Conservation (phyloP, 2,888 invertebrate genomes). For the Hymenopus coronatus region DNA sequence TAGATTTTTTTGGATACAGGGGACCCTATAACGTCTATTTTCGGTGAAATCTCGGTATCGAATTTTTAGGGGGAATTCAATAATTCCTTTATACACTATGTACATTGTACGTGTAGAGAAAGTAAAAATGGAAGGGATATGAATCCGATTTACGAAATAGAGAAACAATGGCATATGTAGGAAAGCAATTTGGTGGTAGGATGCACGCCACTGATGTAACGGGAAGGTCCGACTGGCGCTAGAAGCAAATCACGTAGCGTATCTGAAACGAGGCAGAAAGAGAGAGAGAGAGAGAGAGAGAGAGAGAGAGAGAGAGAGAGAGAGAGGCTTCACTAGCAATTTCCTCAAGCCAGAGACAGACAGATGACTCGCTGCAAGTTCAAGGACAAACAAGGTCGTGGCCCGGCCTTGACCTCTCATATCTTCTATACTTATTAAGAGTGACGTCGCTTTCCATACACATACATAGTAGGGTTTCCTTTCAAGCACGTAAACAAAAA, state of each 20-base stretch:
- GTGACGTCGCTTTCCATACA: background rate
- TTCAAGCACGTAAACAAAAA: no score
- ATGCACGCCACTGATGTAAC: background rate
- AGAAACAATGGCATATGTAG: no score
- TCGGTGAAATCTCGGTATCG: no score
- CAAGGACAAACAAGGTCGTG: background rate
- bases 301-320: background rate
- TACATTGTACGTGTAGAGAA: no score
- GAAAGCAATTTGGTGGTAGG: no score
- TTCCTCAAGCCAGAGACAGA: background rate
- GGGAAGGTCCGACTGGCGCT: background rate
- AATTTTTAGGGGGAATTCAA: no score
- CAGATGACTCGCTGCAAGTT: background rate
- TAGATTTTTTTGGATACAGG: no score
- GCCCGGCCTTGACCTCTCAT: background rate
- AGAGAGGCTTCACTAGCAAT: background rate
- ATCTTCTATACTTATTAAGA: background rate
- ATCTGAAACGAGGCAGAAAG: background rate
- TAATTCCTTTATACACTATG: no score
- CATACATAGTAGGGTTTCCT: no score
- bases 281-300: background rate
- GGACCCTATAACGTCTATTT: no score
- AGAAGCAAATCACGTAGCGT: background rate
- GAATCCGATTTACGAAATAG: no score
- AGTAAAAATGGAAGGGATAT: no score